Percentiles rank a stretch among this genome's conserved stretches.
These are phyloP conservation scores for Diploptera punctata DNA, from an alignment of 2,888 invertebrate species.

Conservation along the genomic window DNA sequence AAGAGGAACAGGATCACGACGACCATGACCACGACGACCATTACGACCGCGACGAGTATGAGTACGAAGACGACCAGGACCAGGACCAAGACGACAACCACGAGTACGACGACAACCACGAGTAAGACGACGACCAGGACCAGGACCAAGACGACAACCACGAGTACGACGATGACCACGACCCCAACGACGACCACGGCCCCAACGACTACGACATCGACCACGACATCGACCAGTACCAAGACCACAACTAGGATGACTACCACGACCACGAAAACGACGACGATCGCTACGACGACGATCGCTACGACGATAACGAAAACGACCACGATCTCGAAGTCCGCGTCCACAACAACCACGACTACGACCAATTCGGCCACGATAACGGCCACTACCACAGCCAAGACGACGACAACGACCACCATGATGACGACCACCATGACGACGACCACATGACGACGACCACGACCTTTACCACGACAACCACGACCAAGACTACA, in stretches of 20 bases:
- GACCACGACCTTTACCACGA: no score
- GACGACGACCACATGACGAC: not conserved
- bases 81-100: no score
- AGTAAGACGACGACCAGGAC: not conserved
- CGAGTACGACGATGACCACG: not conserved
- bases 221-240: not conserved
- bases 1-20: no score
- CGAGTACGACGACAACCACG: not conserved
- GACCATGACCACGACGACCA: no score
- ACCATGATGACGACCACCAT: not conserved
- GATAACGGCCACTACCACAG: not conserved
- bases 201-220: not conserved
- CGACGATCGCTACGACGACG: not conserved
- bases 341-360: not conserved
- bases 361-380: not conserved
- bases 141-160: not conserved
- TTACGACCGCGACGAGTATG: no score
- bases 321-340: not conserved
- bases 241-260: not conserved
- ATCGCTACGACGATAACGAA: not conserved
- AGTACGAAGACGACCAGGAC: no score
- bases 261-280: not conserved
- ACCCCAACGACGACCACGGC: not conserved
- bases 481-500: no score
- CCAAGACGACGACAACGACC: not conserved